Base-by-base conservation (phyloP, 2,888 invertebrate genomes). In the Drosophila setosimentum region DNA sequence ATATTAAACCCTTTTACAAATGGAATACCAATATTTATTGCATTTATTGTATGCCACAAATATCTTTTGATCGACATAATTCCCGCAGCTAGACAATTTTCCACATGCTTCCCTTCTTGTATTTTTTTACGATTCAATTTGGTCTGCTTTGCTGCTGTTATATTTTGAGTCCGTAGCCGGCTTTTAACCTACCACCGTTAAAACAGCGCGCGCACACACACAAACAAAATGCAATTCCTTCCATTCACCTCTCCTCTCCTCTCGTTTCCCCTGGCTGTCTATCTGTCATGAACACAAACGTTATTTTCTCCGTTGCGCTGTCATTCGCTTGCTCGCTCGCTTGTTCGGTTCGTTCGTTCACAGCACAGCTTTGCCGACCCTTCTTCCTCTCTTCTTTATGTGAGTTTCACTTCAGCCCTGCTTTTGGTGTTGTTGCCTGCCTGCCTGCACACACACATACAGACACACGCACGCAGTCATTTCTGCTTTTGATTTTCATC, bases 401-500 rank as follows among this genome's bases (percentile, higher is more conserved):
- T 81, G 75, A 85, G 83, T 90, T 83, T 77, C 77, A 88, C 80
- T 90, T 79, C 90, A 86, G 86, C 81, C 57, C 57, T 57, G 40
- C 40, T 29, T 24, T 55, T 40, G 37, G 29, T 55, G 55, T 37
- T 40, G 40, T 24, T 45, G 49, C 49, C 27, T 18, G 50, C 50
- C 18, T 18, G 50, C 10, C 29, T 50, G 29, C 29, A 21, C n/a
- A 40, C 5, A 42, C 54, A 54, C 3, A n/a, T 18, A 37, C 5
- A 55, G 4, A 13, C 18, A 35, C 35, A 49, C 37, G 51, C 57
- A 69, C 42, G 51, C 50, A 59, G 68, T 68, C 71, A 75, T 78
- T 80, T 76, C 81, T 90, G 90, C 73, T 82, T 90, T 90, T 87
- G 89, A 87, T 87, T 87, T 87, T 86, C 87, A 87, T 82, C 90